Evolutionary conservation across 1,140 invertebrate species (phyloP), one percentile per base, ranked within the genome.

Genomic region (Pseudomyrmex cubaensis): DNA sequence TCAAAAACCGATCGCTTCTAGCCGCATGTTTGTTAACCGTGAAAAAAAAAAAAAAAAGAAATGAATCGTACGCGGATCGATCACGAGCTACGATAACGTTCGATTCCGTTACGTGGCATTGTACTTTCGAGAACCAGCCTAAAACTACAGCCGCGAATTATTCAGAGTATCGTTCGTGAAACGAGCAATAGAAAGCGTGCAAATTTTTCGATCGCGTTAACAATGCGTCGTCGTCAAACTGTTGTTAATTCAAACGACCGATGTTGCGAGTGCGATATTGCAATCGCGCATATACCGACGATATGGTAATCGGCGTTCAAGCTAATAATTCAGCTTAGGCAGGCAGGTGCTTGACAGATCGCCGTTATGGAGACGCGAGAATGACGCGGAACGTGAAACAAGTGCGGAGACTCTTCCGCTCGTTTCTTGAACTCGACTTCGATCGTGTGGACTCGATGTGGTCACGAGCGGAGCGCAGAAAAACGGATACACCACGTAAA

Each of bases 131-230:
- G 64, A 76, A 56, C 22, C n/a, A 35, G 9, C 15, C 52, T 66
- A 77, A 77, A 77, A 66, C 7, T 20, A 25, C n/a, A 35, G 5
- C 35, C 8, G 7, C 64, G 13, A 67, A 77, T 77, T 77, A 67
- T 56, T 20, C 20, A 35, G 48, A 20, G 62, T 67, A 56, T 13
- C 35, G 20, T 67, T 46, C 50, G 25, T 77, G 75, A 56, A 77
- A 77, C 56, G 35, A 77, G 35, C 52, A 52, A 67, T 15, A 66
- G 50, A 67, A 57, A 67, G 62, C 62, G 50, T 57, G 35, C 62
- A 52, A 15, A 56, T 56, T 67, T 22, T 67, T 56, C 50, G 17
- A 77, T 77, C 52, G 8, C 15, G 48, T 25, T 56, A 44, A n/a
- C 20, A 35, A 46, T 9, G 50, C 5, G 57, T 44, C 48, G 35